Evolutionary conservation across 2,797 vertebrate genomes (phyloP), one percentile per base, ranked within the genome.

Genomic region (Simalia tracyae): DNA sequence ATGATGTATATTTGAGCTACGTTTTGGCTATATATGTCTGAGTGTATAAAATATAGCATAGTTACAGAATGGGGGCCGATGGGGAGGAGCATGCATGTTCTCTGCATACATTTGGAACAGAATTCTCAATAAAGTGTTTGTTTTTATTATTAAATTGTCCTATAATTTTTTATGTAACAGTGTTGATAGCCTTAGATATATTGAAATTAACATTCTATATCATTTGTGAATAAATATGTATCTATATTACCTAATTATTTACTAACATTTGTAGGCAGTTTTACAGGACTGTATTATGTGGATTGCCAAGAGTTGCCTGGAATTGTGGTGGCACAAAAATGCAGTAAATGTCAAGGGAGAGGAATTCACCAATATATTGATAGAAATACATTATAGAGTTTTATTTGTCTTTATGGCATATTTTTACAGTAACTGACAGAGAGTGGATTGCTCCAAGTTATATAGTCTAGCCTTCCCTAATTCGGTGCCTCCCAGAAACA

Each of bases 21-120:
- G 36, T 1, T 93, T 95, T 95, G 91, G 5, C 88, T 94, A 64
- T 84, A 90, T 91, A 94, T 92, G 91, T 2, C 31, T 93, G 68
- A 60, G 59, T 94, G 92, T 36, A 72, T 72, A 72, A 72, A 88
- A 28, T 26, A 84, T 28, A 92, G 88, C 63, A 87, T 93, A 95
- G 95, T 91, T 96, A 56, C 89, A 59, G 60, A 93, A 42, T 86
- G 85, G 26, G 90, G 88, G 15, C 0, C 0, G 46, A 19, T 91
- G 31, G 84, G 31, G 4, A 7, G 6, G 42, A 50, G n/a, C 36
- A n/a, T 89, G 31, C 36, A 2, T n/a, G 19, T 31, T 54, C 84
- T 28, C 15, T 87, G 64, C 17, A 54, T 31, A 15, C 60, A 50
- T 46, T 61, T 63, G n/a, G 66, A 88, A 84, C 24, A 61, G 12